Percentiles rank a stretch among this genome's conserved stretches.
Conservation (phyloP, 2,113 vertebrate species). For the Climacteris rufus region DNA sequence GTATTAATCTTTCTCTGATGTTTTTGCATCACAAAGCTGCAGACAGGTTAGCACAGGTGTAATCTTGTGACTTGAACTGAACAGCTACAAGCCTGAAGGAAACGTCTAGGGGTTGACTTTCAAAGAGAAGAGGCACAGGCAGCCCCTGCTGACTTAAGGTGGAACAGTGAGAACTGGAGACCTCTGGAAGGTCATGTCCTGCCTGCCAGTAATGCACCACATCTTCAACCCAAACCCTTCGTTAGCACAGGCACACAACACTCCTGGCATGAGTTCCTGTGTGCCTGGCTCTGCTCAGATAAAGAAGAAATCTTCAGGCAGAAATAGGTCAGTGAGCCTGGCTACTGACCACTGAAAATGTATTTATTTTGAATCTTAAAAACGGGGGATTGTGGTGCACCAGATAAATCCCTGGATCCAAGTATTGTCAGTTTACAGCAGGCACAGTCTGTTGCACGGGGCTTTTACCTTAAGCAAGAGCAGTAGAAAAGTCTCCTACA, state of each 20-base stretch:
- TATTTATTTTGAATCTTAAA: background rate
- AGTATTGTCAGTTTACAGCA: background rate
- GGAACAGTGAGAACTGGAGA: background rate
- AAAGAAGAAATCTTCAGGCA: background rate
- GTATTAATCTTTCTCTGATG: constrained; percentile 19
- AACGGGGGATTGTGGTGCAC: background rate
- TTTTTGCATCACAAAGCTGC: constrained; percentile 34
- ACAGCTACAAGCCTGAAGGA: background rate
- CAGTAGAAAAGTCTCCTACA: background rate
- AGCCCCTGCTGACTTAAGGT: constrained; percentile 13
- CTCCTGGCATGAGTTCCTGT: background rate
- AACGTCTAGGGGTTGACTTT: background rate
- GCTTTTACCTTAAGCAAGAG: background rate
- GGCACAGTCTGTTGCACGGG: background rate
- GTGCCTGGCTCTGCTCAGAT: background rate
- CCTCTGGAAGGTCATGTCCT: background rate
- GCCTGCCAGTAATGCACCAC: background rate
- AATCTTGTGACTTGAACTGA: constrained; percentile 1
- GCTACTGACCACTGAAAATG: background rate
- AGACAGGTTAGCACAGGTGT: constrained; percentile 26
- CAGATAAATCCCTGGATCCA: background rate
- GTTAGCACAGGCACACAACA: background rate
- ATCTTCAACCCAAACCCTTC: background rate
- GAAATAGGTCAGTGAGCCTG: background rate
- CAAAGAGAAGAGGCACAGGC: background rate